Conservation (phyloP, 2,888 invertebrate genomes). For the Dorcus parallelipipedus region DNA sequence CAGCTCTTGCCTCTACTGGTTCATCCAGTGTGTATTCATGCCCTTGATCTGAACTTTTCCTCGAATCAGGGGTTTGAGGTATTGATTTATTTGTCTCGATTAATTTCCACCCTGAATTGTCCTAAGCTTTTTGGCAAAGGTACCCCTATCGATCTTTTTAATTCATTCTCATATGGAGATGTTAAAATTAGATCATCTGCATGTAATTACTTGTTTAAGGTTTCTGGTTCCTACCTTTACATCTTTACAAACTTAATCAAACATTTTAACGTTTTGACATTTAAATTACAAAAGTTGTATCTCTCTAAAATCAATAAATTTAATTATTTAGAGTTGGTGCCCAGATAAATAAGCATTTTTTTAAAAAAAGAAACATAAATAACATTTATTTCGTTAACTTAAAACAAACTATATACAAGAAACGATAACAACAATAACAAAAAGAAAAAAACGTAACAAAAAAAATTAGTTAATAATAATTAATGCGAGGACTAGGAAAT, state of each 20-base stretch:
- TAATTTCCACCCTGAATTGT: too few relatives aligned
- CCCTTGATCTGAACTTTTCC: conserved; percentile 64
- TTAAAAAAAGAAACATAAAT: conserved; percentile 2
- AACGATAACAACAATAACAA: conserved; percentile 1
- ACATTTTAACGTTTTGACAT: too few relatives aligned
- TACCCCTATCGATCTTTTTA: too few relatives aligned
- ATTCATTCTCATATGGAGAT: too few relatives aligned
- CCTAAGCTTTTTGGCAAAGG: too few relatives aligned
- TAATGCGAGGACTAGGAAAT: conserved; percentile 12
- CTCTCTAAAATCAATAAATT: too few relatives aligned
- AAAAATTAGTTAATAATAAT: conserved; percentile 6
- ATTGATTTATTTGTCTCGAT: conserved; percentile 29
- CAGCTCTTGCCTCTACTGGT: conserved; percentile 54
- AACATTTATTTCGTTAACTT: not conserved
- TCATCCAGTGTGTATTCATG: conserved; percentile 61
- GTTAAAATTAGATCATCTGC: too few relatives aligned
- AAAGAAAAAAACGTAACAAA: conserved; percentile 3
- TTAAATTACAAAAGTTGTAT: too few relatives aligned
- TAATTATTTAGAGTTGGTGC: too few relatives aligned
- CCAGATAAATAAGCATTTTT: not conserved
- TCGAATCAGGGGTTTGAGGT: conserved; percentile 58
- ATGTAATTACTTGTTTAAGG: too few relatives aligned
- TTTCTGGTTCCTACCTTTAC: too few relatives aligned
- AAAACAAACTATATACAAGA: conserved; percentile 6
- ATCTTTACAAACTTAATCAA: too few relatives aligned